Evolutionary conservation across 1,140 invertebrate genomes (phyloP), one percentile per base, ranked within the genome.

Genomic region (Euura saliciscinereae): DNA sequence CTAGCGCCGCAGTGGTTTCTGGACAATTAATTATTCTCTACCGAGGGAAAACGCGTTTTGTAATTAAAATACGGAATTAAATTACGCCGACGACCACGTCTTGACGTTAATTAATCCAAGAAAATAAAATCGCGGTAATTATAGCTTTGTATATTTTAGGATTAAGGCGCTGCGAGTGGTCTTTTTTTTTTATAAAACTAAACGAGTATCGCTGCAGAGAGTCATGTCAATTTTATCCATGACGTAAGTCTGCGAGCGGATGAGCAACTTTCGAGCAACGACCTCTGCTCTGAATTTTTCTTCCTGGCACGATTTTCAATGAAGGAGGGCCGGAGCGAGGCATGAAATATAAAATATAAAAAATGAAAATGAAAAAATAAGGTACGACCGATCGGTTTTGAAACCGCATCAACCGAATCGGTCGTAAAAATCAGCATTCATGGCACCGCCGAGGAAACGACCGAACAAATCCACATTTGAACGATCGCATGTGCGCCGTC

Each of bases 21-120:
- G 4, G 45, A 69, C 68, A 69, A 69, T 69, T 42, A 69, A 69
- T 69, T 69, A 69, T 44, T n/a, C 42, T n/a, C 45, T 10, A 13
- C 8, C 44, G 11, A 67, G 43, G 5, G 10, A 65, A 28, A 28
- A 28, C 28, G 8, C 11, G 46, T 65, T 44, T 42, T 65, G 71
- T 76, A 76, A 76, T 76, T 76, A 74, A 72, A 74, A 74, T 66
- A 69, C 43, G 70, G 71, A 76, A 76, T 76, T 71, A 74, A 76
- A 76, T 76, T 76, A 67, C 67, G 75, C 65, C 45, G 45, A 73
- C 73, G 69, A 73, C 69, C 68, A 69, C 71, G 68, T 76, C 70
- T 72, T 74, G 73, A 69, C 72, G 72, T 76, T 76, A 76, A 76
- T 74, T 76, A 76, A 76, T 76, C 75, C 71, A 51, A 7, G 70